These are phyloP conservation scores for Bothrops jararaca DNA, from an alignment of 2,113 vertebrate genomes.

Conservation along the genomic window DNA sequence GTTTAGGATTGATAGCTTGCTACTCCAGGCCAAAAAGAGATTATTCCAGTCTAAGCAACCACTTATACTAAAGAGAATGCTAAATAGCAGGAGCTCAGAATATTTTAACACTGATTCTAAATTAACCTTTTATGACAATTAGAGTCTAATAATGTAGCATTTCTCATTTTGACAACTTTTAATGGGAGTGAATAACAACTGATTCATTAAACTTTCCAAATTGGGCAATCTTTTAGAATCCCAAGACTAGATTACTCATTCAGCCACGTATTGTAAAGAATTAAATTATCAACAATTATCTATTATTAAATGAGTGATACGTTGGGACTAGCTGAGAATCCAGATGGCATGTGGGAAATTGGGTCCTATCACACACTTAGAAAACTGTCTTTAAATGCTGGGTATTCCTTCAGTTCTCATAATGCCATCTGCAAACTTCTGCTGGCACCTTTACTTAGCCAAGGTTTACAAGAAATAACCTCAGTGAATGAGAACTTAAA, in stretches of 20 bases:
- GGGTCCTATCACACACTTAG: background rate
- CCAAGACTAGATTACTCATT: background rate
- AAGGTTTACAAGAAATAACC: too few species aligned
- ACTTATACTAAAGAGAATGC: background rate
- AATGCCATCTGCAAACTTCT: too few species aligned
- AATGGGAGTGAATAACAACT: background rate
- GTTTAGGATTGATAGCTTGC: too few species aligned
- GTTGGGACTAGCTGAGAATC: background rate
- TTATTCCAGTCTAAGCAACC: background rate
- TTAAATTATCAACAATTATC: background rate
- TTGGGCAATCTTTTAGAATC: background rate
- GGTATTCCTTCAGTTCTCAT: background rate
- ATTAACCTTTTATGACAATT: background rate
- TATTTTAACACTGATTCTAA: background rate
- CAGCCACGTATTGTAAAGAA: background rate
- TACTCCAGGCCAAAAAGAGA: background rate
- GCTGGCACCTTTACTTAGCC: too few species aligned
- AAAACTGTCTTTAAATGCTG: background rate
- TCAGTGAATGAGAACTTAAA: too few species aligned
- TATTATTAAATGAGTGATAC: background rate
- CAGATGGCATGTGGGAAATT: background rate
- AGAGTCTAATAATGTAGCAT: background rate
- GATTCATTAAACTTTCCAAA: conserved; percentile 5
- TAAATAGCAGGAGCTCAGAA: background rate
- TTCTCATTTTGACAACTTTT: background rate